A percentile compares a stretch with the other conserved stretches of the same genome.
Evolutionary conservation across 2,797 vertebrate genomes (phyloP).

Genomic region (Xenops minutus): DNA sequence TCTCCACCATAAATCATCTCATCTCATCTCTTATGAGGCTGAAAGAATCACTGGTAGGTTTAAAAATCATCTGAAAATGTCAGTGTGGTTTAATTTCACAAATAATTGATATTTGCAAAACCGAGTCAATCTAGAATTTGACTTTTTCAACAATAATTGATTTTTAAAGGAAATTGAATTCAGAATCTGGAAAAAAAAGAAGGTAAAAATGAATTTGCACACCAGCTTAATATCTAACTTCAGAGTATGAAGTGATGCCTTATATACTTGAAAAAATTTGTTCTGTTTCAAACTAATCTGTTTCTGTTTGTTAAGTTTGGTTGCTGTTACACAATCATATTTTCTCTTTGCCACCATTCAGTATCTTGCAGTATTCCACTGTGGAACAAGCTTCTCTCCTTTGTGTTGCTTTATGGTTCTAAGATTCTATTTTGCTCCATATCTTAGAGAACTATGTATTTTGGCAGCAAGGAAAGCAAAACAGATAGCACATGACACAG

Average conservation of each 20-base stretch:
- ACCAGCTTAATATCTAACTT: background rate
- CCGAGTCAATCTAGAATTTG: background rate
- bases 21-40: background rate
- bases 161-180: background rate
- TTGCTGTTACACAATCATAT: background rate
- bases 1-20: background rate
- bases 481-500: background rate
- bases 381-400: accelerated
- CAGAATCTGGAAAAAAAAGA: background rate
- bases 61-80: background rate
- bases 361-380: accelerated
- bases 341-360: background rate
- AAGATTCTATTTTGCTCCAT: background rate
- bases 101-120: background rate
- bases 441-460: background rate
- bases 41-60: background rate
- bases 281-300: background rate
- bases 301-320: background rate
- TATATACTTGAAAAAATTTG: background rate
- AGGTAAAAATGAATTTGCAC: background rate
- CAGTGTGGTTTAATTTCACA: background rate
- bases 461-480: background rate
- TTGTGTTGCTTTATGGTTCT: background rate
- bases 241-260: background rate
- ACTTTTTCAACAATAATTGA: background rate